Percentiles rank a stretch among this genome's conserved stretches.
Evolutionary conservation across 2,888 invertebrate genomes (phyloP).

Genomic region (Biston stratarius): DNA sequence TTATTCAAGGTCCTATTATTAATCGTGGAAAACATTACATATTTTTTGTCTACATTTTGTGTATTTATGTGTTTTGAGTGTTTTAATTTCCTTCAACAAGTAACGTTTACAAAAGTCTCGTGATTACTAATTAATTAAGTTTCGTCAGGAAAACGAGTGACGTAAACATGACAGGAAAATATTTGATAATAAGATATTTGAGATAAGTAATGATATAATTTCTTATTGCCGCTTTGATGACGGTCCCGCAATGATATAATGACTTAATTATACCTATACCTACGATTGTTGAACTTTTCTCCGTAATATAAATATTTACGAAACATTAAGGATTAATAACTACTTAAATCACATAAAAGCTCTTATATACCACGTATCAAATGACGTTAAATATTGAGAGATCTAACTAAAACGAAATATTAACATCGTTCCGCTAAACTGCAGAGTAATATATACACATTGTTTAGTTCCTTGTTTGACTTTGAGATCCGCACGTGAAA

Average conservation of each 20-base stretch:
- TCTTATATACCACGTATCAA: not conserved
- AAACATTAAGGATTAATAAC: not conserved
- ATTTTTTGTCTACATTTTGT: too few relatives aligned
- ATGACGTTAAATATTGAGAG: not conserved
- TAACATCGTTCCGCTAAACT: too few relatives aligned
- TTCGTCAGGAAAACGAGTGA: constrained; percentile 8
- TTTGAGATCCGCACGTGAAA: too few relatives aligned
- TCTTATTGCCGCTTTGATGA: constrained; percentile 8
- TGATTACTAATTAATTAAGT: not conserved
- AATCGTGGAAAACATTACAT: too few relatives aligned
- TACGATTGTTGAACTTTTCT: not conserved
- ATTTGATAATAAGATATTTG: not conserved
- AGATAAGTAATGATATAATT: constrained; percentile 11
- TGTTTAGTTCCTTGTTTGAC: too few relatives aligned
- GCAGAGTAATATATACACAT: too few relatives aligned
- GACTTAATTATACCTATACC: not conserved
- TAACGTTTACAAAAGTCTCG: too few relatives aligned
- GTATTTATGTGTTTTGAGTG: too few relatives aligned
- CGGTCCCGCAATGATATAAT: constrained; percentile 7
- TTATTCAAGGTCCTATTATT: too few relatives aligned
- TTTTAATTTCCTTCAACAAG: not conserved
- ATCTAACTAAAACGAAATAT: too few relatives aligned
- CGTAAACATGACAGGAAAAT: constrained; percentile 10
- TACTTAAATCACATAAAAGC: not conserved
- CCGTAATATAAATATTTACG: constrained; percentile 7